Conservation (phyloP, 1,140 invertebrate genomes). For the Tetramorium simillimum region DNA sequence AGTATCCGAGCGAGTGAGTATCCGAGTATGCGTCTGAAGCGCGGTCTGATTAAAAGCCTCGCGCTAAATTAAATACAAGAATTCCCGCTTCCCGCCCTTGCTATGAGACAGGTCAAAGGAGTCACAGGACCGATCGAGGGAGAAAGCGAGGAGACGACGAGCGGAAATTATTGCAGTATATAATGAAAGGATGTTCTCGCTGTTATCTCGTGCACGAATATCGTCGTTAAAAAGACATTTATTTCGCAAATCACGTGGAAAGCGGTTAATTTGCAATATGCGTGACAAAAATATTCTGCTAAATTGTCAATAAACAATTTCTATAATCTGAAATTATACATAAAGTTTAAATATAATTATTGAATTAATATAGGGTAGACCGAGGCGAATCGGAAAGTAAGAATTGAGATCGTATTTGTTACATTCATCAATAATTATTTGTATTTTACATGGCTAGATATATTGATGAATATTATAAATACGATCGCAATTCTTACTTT, state of each 20-base stretch:
- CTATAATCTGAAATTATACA: neutral
- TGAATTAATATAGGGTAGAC: neutral
- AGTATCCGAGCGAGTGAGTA: constrained; percentile 62
- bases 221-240: constrained; percentile 10
- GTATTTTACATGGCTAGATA: no score
- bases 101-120: constrained; percentile 33
- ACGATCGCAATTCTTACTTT: no score
- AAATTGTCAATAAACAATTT: neutral
- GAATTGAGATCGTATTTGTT: no score
- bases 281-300: neutral
- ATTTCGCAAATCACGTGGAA: constrained; percentile 14
- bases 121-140: constrained; percentile 37
- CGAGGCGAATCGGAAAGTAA: no score
- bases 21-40: constrained; percentile 71
- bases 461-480: no score
- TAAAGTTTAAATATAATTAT: neutral
- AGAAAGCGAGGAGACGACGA: constrained; percentile 11
- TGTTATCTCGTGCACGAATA: constrained; percentile 6
- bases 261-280: neutral
- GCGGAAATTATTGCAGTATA: constrained; percentile 41
- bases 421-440: no score
- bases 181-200: constrained; percentile 30
- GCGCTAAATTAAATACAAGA: constrained; percentile 77
- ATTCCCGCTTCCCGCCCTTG: constrained; percentile 34
- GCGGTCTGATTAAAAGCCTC: constrained; percentile 75